phyloP scores from a whole-genome alignment of 2,888 invertebrate species.

The Ophonus ardosiacus region DNA sequence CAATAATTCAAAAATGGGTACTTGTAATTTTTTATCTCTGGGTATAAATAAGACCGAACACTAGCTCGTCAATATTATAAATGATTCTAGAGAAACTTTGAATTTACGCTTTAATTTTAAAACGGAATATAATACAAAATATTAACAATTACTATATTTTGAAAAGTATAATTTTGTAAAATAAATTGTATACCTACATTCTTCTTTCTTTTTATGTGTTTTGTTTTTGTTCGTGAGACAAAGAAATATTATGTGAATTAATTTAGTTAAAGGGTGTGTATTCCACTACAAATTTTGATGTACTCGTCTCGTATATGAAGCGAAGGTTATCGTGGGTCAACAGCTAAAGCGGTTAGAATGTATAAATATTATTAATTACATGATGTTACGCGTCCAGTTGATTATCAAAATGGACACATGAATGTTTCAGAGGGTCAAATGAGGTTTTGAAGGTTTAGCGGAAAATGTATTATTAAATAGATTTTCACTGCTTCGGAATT shows the following conservation, averaged over 20 bases:
- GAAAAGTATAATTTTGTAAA: no score
- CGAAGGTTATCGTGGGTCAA: background rate
- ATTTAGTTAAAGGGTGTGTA: background rate
- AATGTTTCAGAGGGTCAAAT: constrained; percentile 55
- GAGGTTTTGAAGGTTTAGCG: constrained; percentile 52
- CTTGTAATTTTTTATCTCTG: no score
- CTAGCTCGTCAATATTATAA: no score
- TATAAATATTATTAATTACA: constrained; percentile 42
- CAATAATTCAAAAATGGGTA: no score
- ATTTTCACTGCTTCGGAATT: constrained; percentile 30
- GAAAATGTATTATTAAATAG: constrained; percentile 55
- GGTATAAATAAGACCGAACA: no score
- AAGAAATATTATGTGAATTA: background rate
- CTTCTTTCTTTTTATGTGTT: no score
- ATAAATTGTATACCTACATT: background rate
- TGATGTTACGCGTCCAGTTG: constrained; percentile 26
- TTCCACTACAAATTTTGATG: background rate
- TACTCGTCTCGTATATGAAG: background rate
- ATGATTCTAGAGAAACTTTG: no score
- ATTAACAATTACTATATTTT: no score
- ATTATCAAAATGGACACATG: constrained; percentile 52
- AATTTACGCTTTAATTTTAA: no score
- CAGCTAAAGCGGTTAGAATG: constrained; percentile 29
- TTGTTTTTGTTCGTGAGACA: background rate
- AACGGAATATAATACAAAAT: no score